Conservation (phyloP, 1,140 invertebrate species). For the Parasteatoda tepidariorum region DNA sequence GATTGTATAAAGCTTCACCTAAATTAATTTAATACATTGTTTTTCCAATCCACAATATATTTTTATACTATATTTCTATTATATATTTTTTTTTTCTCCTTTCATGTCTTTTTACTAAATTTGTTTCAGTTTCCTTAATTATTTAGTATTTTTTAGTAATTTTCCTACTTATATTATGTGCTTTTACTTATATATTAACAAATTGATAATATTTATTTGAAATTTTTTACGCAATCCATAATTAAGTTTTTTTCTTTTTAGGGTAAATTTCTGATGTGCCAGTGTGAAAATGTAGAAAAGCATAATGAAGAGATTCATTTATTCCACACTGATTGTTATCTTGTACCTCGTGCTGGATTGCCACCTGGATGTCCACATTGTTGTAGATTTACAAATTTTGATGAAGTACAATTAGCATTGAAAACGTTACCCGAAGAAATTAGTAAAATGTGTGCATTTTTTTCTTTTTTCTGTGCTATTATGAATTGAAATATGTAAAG, state of each 20-base stretch:
- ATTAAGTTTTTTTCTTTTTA: background rate
- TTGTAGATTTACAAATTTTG: conserved; percentile 30
- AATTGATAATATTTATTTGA: background rate
- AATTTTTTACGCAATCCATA: background rate
- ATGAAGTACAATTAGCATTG: conserved; percentile 3
- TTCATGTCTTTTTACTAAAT: no score
- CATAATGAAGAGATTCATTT: conserved; percentile 12
- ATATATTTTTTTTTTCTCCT: no score
- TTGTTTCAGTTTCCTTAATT: no score
- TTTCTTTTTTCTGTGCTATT: background rate
- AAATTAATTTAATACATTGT: no score
- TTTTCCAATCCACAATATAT: no score
- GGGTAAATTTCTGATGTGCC: background rate
- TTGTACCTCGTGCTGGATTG: conserved; percentile 27
- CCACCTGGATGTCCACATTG: conserved; percentile 48
- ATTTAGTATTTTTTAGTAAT: no score
- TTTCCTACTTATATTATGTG: no score
- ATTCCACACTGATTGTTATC: conserved; percentile 20
- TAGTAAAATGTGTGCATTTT: background rate
- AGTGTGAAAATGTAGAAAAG: background rate
- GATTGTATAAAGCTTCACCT: no score
- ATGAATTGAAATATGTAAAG: background rate
- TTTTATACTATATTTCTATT: no score
- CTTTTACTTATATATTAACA: no score
- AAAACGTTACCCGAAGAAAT: background rate